A percentile compares a stretch with the other conserved stretches of the same genome.
phyloP scores from a whole-genome alignment of 1,140 invertebrate species.

The Amphibalanus amphitrite region DNA sequence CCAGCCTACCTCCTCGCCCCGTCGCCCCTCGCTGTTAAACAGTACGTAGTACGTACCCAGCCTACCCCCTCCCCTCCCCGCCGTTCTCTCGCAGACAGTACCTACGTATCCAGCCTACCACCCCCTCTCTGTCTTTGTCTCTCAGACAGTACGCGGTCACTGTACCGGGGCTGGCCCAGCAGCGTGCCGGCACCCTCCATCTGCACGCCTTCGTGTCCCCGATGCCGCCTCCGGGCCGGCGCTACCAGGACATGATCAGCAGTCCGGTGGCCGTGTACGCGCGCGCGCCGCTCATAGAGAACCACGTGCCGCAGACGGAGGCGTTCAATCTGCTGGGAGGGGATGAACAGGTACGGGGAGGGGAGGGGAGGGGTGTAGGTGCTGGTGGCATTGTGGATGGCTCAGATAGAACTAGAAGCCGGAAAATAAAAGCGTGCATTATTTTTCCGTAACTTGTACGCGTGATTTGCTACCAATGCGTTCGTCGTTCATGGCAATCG shows the following conservation, averaged over 20 bases:
- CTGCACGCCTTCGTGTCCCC: slow-evolving; percentile 34
- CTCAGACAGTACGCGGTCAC: background rate
- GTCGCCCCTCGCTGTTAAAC: too few species aligned
- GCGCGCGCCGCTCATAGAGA: slow-evolving; percentile 43
- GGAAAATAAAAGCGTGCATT: too few species aligned
- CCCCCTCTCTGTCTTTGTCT: background rate
- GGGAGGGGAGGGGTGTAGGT: too few species aligned
- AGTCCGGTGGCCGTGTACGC: slow-evolving; percentile 35
- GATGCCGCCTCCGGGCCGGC: slow-evolving; percentile 24
- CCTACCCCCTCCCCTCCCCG: too few species aligned
- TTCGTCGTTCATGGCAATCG: too few species aligned
- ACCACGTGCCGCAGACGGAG: slow-evolving; percentile 47
- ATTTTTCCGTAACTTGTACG: too few species aligned
- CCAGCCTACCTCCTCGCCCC: too few species aligned
- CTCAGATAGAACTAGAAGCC: too few species aligned
- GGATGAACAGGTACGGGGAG: slow-evolving; percentile 23
- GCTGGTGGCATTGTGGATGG: too few species aligned
- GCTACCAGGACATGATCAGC: slow-evolving; percentile 25
- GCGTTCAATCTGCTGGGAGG: slow-evolving; percentile 51
- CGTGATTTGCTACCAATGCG: too few species aligned
- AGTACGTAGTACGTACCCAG: too few species aligned
- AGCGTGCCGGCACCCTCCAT: slow-evolving; percentile 10
- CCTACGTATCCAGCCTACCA: slow-evolving; percentile 12
- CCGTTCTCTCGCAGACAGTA: background rate
- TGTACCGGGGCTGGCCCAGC: slow-evolving; percentile 14